Conservation (phyloP, 2,113 vertebrate genomes). For the Lepisosteus osseus region DNA sequence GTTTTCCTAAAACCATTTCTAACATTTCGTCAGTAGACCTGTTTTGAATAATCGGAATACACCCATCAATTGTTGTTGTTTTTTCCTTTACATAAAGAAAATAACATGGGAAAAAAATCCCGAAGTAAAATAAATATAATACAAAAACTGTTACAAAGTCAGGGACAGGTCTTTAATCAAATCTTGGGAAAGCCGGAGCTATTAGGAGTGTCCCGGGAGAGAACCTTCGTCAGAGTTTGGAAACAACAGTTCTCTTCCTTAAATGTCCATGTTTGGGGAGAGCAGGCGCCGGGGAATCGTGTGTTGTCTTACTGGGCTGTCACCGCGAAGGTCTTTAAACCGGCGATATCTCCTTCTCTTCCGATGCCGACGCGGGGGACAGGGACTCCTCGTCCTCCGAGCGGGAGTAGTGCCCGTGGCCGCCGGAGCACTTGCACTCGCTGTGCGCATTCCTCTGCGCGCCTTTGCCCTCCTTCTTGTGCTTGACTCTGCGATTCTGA, state of each 20-base stretch:
- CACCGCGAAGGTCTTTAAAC: slow-evolving; percentile 50
- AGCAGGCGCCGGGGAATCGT: slow-evolving; percentile 41
- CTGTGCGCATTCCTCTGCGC: slow-evolving; percentile 79
- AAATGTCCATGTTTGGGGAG: slow-evolving; percentile 18
- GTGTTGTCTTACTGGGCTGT: neutral
- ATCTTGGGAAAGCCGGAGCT: too few species aligned
- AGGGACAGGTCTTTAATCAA: too few species aligned
- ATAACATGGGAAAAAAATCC: neutral
- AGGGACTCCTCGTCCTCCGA: slow-evolving; percentile 95
- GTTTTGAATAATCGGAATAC: too few species aligned
- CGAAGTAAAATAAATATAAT: slow-evolving; percentile 1
- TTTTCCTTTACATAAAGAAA: neutral
- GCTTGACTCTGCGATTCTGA: slow-evolving; percentile 95
- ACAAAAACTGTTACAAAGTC: neutral
- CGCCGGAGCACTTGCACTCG: slow-evolving; percentile 81
- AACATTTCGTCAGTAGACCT: too few species aligned
- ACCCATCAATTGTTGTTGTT: neutral
- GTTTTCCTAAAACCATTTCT: too few species aligned
- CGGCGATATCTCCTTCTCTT: slow-evolving; percentile 87
- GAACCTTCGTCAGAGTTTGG: neutral
- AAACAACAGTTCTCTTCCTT: neutral
- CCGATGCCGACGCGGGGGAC: slow-evolving; percentile 82
- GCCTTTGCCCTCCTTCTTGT: slow-evolving; percentile 97
- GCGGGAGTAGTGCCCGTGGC: slow-evolving; percentile 80
- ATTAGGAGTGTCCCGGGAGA: neutral